These are phyloP conservation scores for Mesorhabditis belari DNA, from an alignment of 2,888 invertebrate species.

Conservation along the genomic window DNA sequence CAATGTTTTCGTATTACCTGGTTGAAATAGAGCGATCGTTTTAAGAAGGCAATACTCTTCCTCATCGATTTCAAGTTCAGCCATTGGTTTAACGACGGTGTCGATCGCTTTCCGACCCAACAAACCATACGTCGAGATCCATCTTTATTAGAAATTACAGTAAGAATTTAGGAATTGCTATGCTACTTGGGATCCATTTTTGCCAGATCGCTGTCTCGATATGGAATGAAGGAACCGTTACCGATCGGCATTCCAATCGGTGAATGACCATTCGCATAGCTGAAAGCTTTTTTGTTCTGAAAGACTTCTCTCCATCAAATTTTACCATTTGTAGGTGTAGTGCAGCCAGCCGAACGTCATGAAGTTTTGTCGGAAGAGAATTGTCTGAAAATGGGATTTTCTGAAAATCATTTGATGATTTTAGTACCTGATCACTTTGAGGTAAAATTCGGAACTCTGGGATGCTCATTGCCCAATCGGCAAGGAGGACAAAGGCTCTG, in stretches of 20 bases:
- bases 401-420: neutral
- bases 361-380: slow-evolving; percentile 40
- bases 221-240: slow-evolving; percentile 36
- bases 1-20: slow-evolving; percentile 11
- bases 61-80: slow-evolving; percentile 30
- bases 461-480: slow-evolving; percentile 42
- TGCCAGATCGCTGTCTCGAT: slow-evolving; percentile 25
- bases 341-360: slow-evolving; percentile 43
- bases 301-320: neutral
- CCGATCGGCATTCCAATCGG: slow-evolving; percentile 29
- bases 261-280: slow-evolving; percentile 7
- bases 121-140: slow-evolving; percentile 33
- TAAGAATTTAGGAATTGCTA: neutral
- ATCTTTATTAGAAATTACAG: slow-evolving; percentile 15
- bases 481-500: slow-evolving; percentile 35
- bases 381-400: slow-evolving; percentile 15
- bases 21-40: slow-evolving; percentile 35
- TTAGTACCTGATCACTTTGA: slow-evolving; percentile 25
- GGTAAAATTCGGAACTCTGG: slow-evolving; percentile 31
- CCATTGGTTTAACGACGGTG: slow-evolving; percentile 32
- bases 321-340: slow-evolving; percentile 30
- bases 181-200: slow-evolving; percentile 18
- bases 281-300: neutral
- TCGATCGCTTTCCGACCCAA: slow-evolving; percentile 32
- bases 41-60: slow-evolving; percentile 37